Base-by-base conservation (phyloP, 2,888 invertebrate genomes). In the Temnothorax rugatulus region DNA sequence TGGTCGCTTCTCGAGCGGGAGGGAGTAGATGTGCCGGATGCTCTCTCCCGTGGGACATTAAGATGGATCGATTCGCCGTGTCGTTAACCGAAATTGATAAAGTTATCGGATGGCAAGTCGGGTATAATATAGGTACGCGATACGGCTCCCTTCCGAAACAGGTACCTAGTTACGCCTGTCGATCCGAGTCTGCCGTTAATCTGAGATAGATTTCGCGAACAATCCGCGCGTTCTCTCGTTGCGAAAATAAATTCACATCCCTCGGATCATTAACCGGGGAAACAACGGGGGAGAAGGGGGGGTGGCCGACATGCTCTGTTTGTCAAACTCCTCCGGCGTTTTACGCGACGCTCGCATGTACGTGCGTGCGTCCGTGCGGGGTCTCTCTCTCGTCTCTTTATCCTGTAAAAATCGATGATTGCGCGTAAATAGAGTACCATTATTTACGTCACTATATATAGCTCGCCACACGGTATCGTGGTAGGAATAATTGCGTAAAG, bases 1-100 rank as follows among this genome's bases (percentile, higher is more conserved):
- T 54, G 54, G n/a, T 52, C 57, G 61, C 63, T 18, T 69, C 52
- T 41, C 13, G 63, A 21, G 13, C 21, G 9, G 21, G 18, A 0
- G 18, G n/a, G 50, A 34, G 3, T 47, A 9, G 75, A 76, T 34
- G 52, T 71, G 5, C 64, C 21, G 57, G 66, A 61, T 52, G 68
- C 69, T 69, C 68, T 13, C 66, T 61, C 69, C 18, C 73, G 41
- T n/a, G 44, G 68, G 81, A 83, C 52, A 79, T 83, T 83, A 79
- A 81, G 83, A 79, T 50, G 61, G 79, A 79, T 83, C 83, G 79
- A 83, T 83, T 61, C 29, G n/a, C 34, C 25, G 83, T 66, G 77
- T 83, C 83, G 79, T 83, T 83, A 83, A 61, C 79, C 69, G 54
- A 41, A 41, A 61, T 21, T 50, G 83, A 69, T 66, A 29, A 68